Conservation (phyloP, 2,113 vertebrate species). For the Hucho hucho region DNA sequence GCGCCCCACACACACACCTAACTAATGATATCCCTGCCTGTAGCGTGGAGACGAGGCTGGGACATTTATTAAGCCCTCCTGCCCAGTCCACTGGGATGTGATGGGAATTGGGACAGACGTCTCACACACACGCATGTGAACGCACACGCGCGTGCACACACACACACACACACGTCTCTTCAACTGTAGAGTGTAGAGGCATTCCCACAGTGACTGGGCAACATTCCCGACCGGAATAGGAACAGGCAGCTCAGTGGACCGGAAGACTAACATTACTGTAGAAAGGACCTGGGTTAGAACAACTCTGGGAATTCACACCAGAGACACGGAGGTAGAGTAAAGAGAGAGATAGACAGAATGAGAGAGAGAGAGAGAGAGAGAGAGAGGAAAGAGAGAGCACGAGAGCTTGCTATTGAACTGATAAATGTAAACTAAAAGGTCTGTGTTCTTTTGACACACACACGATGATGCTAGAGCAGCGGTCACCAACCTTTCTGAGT, state of each 20-base stretch:
- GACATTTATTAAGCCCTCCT: conserved; percentile 51
- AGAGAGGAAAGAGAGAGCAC: neutral
- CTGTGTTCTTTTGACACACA: no score
- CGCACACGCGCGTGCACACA: no score
- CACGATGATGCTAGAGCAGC: no score
- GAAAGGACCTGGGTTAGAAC: conserved; percentile 73
- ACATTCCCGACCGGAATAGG: conserved; percentile 73
- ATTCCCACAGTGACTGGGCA: conserved; percentile 69
- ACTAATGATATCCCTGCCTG: conserved; percentile 10
- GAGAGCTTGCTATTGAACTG: neutral
- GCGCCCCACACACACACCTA: no score
- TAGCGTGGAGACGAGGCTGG: conserved; percentile 26
- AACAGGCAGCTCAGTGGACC: conserved; percentile 74
- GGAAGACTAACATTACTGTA: conserved; percentile 80
- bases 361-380: neutral
- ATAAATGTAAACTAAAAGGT: no score
- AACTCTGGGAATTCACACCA: conserved; percentile 71
- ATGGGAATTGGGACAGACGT: conserved; percentile 74
- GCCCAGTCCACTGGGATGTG: conserved; percentile 42
- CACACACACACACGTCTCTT: neutral
- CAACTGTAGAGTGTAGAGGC: conserved; percentile 55
- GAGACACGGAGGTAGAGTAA: conserved; percentile 37
- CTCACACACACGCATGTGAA: conserved; percentile 29
- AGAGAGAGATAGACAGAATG: conserved; percentile 40
- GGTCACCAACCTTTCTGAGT: no score